Evolutionary conservation across 2,888 invertebrate species (phyloP), one percentile per base, ranked within the genome.

Genomic region (Morpho achilles): DNA sequence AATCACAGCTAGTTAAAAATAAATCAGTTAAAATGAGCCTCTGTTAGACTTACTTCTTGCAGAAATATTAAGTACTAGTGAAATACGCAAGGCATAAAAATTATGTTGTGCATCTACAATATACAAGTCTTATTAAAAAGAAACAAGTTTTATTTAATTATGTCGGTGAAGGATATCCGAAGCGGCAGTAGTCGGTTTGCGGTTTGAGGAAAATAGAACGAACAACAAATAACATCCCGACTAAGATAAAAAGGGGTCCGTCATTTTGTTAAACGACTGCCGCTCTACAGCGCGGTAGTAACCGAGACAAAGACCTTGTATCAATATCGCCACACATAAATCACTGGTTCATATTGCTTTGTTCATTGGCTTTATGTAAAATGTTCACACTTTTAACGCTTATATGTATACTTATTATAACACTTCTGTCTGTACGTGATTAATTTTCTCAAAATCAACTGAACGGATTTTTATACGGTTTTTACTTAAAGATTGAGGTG

Each of bases 211-310:
- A 84, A 87, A 86, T 85, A 82, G 83, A 84, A 80, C 74, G 77
- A 75, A 76, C 78, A 80, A 87, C 87, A 87, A 87, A 87, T 87
- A 82, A 84, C 79, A 79, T 69, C 74, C 73, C 79, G 87, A 87
- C 85, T 83, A 79, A 86, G 87, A 88, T 87, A 87, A 87, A 87
- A 87, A 86, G 86, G 32, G 82, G 74, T 80, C 80, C 84, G 87
- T 87, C 87, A 83, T 86, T 87, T 85, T 87, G 87, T 81, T 87
- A 85, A 87, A 87, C 81, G 84, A 85, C 83, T 80, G 71, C 69
- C 77, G 79, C 83, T 76, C 75, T 71, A 61, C 68, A 53, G 69
- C 71, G 74, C 75, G 70, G 72, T 79, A 82, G 82, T 81, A 81
- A 78, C 77, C 69, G 67, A 69, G 71, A 71, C 75, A 71, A 42